phyloP scores from a whole-genome alignment of 2,113 vertebrate genomes.

The Heterochromis multidens region DNA sequence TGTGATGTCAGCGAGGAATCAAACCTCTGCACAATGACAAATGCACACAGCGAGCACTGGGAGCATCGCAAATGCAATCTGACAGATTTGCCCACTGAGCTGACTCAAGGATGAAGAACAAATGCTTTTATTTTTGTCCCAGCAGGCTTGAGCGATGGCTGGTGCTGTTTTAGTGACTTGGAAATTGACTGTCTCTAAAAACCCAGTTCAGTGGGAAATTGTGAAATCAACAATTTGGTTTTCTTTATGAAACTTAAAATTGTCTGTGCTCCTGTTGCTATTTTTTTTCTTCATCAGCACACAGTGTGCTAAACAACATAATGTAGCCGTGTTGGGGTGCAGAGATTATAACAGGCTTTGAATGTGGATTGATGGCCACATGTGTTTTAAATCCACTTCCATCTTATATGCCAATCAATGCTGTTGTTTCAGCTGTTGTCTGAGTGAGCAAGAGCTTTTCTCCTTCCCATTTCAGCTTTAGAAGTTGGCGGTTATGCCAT shows the following conservation, averaged over 20 bases:
- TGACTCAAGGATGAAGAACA: slow-evolving; percentile 49
- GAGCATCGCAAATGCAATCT: slow-evolving; percentile 62
- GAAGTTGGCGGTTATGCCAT: not conserved
- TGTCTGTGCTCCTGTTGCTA: not conserved
- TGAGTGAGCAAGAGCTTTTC: not conserved
- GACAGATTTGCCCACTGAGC: slow-evolving; percentile 68
- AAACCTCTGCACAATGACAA: slow-evolving; percentile 64
- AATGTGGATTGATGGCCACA: slow-evolving; percentile 33
- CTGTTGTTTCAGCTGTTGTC: slow-evolving; percentile 58
- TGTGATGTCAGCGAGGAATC: slow-evolving; percentile 58
- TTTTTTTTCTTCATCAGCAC: not conserved
- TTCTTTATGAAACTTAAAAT: not conserved
- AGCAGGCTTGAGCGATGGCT: slow-evolving; percentile 13
- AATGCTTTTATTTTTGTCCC: slow-evolving; percentile 58
- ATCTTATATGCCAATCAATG: slow-evolving; percentile 42
- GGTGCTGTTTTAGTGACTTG: slow-evolving; percentile 6
- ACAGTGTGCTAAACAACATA: not conserved
- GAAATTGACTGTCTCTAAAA: not conserved
- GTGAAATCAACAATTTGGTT: not conserved
- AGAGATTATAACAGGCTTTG: slow-evolving; percentile 5
- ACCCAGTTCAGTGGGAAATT: not conserved
- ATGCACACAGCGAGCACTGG: slow-evolving; percentile 39
- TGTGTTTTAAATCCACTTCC: slow-evolving; percentile 45
- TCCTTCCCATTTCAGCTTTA: not conserved
- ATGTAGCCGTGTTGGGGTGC: not conserved